Evolutionary conservation across 2,888 invertebrate genomes (phyloP).

Genomic region (Apodemia zela): DNA sequence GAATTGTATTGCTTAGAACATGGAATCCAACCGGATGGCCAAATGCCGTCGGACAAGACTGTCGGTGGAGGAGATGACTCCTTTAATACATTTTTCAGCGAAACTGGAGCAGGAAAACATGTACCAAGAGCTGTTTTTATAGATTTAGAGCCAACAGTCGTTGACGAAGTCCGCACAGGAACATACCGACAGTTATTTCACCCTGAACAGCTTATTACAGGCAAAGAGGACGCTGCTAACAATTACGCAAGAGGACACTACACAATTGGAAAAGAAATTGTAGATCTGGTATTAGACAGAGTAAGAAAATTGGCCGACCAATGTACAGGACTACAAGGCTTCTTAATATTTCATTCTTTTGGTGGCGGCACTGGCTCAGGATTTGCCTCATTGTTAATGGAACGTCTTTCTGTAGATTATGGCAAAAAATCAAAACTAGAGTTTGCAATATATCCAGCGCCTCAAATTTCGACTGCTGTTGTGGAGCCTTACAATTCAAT

Average conservation of each 20-base stretch:
- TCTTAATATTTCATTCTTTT: conserved; percentile 96
- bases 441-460: conserved; percentile 97
- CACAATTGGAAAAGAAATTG: conserved; percentile 96
- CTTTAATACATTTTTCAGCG: conserved; percentile 96
- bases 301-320: conserved; percentile 93
- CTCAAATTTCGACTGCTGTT: conserved; percentile 92
- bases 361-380: conserved; percentile 96
- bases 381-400: conserved; percentile 96
- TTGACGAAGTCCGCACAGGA: conserved; percentile 95
- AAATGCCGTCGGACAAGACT: conserved; percentile 91
- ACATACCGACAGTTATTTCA: conserved; percentile 98
- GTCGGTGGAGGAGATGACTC: conserved; percentile 94
- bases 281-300: conserved; percentile 92
- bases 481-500: conserved; percentile 99
- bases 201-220: conserved; percentile 96
- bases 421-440: conserved; percentile 97
- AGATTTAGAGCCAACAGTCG: conserved; percentile 97
- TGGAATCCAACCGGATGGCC: conserved; percentile 91
- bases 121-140: conserved; percentile 96
- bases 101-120: conserved; percentile 97
- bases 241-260: conserved; percentile 98
- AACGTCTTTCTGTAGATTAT: conserved; percentile 95
- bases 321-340: conserved; percentile 94
- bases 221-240: conserved; percentile 98
- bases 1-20: conserved; percentile 91